Conservation (phyloP, 1,140 invertebrate species). For the Trigoniulus corallinus region DNA sequence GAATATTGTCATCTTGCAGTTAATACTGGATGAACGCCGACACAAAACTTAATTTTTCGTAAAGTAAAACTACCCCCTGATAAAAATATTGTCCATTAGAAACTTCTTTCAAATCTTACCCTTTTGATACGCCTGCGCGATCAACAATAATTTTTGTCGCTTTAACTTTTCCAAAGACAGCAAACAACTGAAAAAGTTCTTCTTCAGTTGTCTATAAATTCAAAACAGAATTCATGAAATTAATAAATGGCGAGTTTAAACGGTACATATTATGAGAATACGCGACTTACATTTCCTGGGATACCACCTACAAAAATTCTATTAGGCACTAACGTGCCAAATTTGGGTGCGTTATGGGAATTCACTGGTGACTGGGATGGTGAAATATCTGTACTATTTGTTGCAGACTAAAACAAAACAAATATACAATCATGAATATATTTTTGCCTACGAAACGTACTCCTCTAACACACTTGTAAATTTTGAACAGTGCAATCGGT, state of each 20-base stretch:
- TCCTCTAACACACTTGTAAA: no score
- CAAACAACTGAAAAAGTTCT: conserved; percentile 29
- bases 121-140: conserved; percentile 81
- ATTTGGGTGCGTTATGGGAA: conserved; percentile 31
- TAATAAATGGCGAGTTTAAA: not conserved
- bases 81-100: no score
- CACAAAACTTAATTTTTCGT: conserved; percentile 1
- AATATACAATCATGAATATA: no score
- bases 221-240: not conserved
- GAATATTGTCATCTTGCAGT: no score
- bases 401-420: conserved; percentile 12
- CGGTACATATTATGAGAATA: not conserved
- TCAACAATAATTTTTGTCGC: conserved; percentile 89
- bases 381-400: conserved; percentile 17
- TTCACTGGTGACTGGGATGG: conserved; percentile 18
- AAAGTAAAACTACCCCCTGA: conserved; percentile 3
- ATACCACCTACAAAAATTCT: conserved; percentile 91
- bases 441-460: no score
- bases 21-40: conserved; percentile 2
- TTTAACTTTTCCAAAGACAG: conserved; percentile 67
- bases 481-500: no score
- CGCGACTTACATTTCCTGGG: conserved; percentile 38
- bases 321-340: conserved; percentile 58
- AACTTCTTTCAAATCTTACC: no score
- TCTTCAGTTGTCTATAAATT: conserved; percentile 27